These are phyloP conservation scores for Lasiurus borealis DNA, from an alignment of 2,113 vertebrate genomes.

Conservation along the genomic window DNA sequence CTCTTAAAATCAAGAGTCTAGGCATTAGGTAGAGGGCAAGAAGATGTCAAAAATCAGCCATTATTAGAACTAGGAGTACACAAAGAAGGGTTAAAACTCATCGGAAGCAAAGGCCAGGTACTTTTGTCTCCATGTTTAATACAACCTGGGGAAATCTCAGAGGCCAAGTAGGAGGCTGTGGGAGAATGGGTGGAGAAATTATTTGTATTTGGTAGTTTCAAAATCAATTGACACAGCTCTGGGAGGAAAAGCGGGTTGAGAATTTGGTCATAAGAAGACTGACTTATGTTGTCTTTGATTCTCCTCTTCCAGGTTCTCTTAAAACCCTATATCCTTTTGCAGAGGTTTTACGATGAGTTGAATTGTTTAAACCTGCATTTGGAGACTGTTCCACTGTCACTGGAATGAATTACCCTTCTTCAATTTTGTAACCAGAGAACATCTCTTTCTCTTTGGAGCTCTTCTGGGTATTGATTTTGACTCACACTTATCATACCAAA, in stretches of 20 bases:
- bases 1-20: too few relatives aligned
- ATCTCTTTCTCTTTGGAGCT: conserved; percentile 61
- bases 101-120: not conserved
- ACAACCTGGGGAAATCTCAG: not conserved
- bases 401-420: conserved; percentile 43
- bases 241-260: not conserved
- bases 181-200: not conserved
- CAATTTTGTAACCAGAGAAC: conserved; percentile 16
- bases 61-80: not conserved
- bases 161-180: not conserved
- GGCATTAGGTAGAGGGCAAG: not conserved
- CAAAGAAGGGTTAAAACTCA: not conserved
- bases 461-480: conserved; percentile 75
- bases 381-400: not conserved
- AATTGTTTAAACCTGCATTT: conserved; percentile 24
- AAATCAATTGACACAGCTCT: not conserved
- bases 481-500: conserved; percentile 62
- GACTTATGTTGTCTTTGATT: not conserved
- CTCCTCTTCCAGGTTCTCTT: not conserved
- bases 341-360: conserved; percentile 32
- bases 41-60: not conserved
- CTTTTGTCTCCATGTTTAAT: not conserved
- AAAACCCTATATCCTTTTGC: conserved; percentile 40
- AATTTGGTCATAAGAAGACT: not conserved
- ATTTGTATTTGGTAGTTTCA: not conserved